Conservation (phyloP, 2,888 invertebrate species). For the Drosophila birchii region DNA sequence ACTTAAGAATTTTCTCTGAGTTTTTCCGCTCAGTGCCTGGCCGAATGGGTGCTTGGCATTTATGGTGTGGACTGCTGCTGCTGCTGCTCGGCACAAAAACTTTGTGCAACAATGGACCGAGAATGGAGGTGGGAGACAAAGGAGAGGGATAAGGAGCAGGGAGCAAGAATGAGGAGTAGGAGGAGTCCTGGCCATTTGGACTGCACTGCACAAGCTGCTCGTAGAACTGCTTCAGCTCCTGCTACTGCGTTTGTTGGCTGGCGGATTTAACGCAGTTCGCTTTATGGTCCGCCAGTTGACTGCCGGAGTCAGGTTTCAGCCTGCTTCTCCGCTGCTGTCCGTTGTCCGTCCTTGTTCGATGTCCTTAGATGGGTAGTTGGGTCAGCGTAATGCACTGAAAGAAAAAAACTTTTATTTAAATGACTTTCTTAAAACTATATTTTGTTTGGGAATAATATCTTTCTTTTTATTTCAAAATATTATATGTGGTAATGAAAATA, state of each 20-base stretch:
- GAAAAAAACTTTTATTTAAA: background rate
- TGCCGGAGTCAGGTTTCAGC: conserved; percentile 44
- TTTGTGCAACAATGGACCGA: conserved; percentile 58
- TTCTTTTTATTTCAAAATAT: background rate
- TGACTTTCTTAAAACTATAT: background rate
- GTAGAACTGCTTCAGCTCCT: conserved; percentile 9
- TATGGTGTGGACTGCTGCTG: conserved; percentile 58
- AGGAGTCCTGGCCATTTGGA: conserved; percentile 38
- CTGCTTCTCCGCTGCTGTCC: conserved; percentile 7
- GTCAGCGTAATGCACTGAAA: background rate
- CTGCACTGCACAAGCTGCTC: conserved; percentile 48
- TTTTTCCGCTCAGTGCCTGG: conserved; percentile 4
- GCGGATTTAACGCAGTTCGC: conserved; percentile 69
- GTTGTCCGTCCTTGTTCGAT: conserved; percentile 4
- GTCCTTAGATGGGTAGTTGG: background rate
- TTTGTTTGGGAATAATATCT: background rate
- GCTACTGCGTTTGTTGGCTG: conserved; percentile 60
- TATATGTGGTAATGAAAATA: background rate
- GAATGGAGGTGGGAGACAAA: conserved; percentile 1
- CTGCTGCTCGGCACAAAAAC: conserved; percentile 45
- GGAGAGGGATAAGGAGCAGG: background rate
- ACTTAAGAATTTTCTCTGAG: background rate
- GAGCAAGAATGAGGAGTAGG: background rate
- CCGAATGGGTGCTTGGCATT: conserved; percentile 72
- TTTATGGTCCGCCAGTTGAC: conserved; percentile 68